A percentile compares a stretch with the other conserved stretches of the same genome.
These are phyloP conservation scores for Iselma pallidipennis DNA, from an alignment of 2,888 invertebrate species.

Conservation along the genomic window DNA sequence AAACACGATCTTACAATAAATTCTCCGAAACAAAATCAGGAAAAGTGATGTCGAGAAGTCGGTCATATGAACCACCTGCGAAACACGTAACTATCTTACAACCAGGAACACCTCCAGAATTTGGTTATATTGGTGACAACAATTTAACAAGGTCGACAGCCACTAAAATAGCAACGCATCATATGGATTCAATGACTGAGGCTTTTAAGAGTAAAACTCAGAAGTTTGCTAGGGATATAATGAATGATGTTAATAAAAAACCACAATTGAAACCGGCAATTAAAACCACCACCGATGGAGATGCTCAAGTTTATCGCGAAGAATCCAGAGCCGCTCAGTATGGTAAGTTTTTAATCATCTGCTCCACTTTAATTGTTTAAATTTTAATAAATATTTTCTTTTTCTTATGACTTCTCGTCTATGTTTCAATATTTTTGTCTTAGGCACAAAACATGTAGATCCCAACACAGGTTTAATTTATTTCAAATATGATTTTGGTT, in stretches of 20 bases:
- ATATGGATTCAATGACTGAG: conserved; percentile 68
- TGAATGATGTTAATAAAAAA: conserved; percentile 61
- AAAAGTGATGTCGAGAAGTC: conserved; percentile 41
- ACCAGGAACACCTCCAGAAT: conserved; percentile 65
- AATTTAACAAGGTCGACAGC: conserved; percentile 49
- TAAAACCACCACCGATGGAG: conserved; percentile 57
- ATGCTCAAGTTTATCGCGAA: conserved; percentile 72
- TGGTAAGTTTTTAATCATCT: conserved; percentile 60
- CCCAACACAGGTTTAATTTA: conserved; percentile 77
- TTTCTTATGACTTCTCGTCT: not conserved
- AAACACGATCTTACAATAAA: conserved; percentile 37
- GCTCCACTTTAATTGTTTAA: too few relatives aligned
- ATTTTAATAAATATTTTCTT: not conserved
- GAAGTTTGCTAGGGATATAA: conserved; percentile 68
- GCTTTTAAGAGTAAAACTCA: conserved; percentile 71
- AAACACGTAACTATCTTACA: conserved; percentile 49
- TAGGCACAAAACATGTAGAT: conserved; percentile 77
- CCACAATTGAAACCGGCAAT: conserved; percentile 54
- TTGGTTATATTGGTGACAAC: conserved; percentile 59
- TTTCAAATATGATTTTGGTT: conserved; percentile 82
- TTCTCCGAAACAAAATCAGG: conserved; percentile 44
- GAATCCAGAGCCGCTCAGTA: conserved; percentile 72
- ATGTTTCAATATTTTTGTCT: not conserved
- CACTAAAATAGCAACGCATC: conserved; percentile 63
- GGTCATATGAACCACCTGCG: conserved; percentile 41